Evolutionary conservation across 2,797 vertebrate species (phyloP).

Genomic region (Prionace glauca): DNA sequence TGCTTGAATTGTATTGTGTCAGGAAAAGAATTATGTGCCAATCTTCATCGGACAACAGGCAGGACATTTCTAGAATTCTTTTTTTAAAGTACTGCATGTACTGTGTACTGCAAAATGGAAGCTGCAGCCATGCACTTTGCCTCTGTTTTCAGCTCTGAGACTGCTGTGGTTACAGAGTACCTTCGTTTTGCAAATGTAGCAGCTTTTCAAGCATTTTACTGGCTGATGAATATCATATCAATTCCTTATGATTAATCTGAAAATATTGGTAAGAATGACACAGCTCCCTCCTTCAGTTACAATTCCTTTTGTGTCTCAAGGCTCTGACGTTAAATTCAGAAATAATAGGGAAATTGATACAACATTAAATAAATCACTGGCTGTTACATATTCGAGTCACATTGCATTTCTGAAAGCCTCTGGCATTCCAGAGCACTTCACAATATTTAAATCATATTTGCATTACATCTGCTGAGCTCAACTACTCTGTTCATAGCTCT

Average conservation of each 20-base stretch:
- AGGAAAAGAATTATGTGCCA: not conserved
- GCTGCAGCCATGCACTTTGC: not conserved
- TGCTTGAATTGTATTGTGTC: not conserved
- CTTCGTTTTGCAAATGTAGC: not conserved
- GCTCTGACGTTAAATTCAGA: not conserved
- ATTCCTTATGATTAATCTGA: not conserved
- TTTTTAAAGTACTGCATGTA: not conserved
- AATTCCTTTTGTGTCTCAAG: not conserved
- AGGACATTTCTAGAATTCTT: not conserved
- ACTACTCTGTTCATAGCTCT: not conserved
- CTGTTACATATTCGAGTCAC: not conserved
- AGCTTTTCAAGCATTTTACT: not conserved
- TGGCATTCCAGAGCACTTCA: not conserved
- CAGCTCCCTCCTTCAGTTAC: not conserved
- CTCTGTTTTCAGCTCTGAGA: not conserved
- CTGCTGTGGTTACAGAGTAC: not conserved
- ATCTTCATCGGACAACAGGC: not conserved
- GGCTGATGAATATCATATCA: not conserved
- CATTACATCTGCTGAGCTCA: not conserved
- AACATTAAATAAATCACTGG: not conserved
- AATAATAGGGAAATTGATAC: not conserved
- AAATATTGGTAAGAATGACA: not conserved
- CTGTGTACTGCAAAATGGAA: not conserved
- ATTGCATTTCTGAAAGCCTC: not conserved
- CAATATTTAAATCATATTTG: not conserved